Conservation (phyloP, 2,797 vertebrate species). For the Takifugu ocellatus region DNA sequence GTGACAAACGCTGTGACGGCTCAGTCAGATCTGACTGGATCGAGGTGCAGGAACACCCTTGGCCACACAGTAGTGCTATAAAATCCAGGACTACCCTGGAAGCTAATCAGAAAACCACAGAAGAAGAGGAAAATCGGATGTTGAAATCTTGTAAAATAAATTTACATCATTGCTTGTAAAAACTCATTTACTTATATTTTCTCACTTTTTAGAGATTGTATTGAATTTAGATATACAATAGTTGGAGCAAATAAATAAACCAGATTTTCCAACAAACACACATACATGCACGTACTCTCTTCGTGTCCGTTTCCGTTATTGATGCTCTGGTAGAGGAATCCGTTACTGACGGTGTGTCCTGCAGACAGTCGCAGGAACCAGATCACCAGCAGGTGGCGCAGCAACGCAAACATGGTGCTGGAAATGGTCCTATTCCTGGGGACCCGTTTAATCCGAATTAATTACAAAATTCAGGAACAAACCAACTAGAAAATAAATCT, state of each 20-base stretch:
- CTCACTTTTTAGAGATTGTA: too few species aligned
- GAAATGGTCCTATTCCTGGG: background rate
- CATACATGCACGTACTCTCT: slow-evolving; percentile 69
- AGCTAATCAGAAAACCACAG: background rate
- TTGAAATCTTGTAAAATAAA: too few species aligned
- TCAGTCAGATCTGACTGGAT: too few species aligned
- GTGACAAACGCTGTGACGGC: too few species aligned
- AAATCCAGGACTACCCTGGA: background rate
- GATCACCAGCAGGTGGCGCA: slow-evolving; percentile 65
- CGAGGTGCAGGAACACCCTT: too few species aligned
- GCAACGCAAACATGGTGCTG: slow-evolving; percentile 43
- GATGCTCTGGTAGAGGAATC: slow-evolving; percentile 85
- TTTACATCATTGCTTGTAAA: too few species aligned
- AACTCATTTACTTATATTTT: too few species aligned
- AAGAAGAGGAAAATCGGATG: too few species aligned
- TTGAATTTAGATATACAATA: too few species aligned
- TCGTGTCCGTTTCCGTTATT: slow-evolving; percentile 71
- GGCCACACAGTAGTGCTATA: background rate
- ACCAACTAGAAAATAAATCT: background rate
- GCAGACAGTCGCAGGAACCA: slow-evolving; percentile 41
- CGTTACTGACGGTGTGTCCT: slow-evolving; percentile 73
- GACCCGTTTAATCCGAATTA: too few species aligned
- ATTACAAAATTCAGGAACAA: background rate
- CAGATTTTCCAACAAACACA: background rate
- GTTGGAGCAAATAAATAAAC: too few species aligned